Evolutionary conservation across 2,113 vertebrate species (phyloP).

Genomic region (Archocentrus centrarchus): DNA sequence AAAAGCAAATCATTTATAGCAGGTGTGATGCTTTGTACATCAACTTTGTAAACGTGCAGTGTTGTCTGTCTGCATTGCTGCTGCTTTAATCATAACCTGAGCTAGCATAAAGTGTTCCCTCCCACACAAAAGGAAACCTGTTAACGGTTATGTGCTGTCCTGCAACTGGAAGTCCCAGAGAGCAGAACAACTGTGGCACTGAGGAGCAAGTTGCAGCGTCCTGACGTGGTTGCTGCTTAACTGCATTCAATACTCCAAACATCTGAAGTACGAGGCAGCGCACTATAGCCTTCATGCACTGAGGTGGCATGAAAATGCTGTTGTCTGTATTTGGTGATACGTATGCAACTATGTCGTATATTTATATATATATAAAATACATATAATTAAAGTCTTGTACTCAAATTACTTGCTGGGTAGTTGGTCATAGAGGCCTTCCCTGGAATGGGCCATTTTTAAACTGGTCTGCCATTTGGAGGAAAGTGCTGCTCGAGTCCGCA

Average conservation of each 20-base stretch:
- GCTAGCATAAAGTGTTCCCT: slow-evolving; percentile 2
- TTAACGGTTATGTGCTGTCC: not conserved
- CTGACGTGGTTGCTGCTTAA: not conserved
- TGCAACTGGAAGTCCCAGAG: not conserved
- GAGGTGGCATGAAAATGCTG: not conserved
- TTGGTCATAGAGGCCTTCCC: not conserved
- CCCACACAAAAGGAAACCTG: not conserved
- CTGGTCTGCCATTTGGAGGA: no score
- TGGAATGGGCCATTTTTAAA: no score
- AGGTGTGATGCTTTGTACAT: not conserved
- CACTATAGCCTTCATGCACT: not conserved
- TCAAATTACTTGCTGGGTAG: not conserved
- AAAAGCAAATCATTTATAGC: not conserved
- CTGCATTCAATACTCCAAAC: not conserved
- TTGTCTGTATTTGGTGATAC: not conserved
- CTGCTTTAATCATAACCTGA: not conserved
- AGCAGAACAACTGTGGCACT: not conserved
- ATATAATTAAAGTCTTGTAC: not conserved
- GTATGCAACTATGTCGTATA: no score
- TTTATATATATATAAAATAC: no score
- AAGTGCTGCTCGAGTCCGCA: no score
- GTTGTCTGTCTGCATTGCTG: not conserved
- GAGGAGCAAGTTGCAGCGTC: not conserved
- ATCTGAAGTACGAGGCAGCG: slow-evolving; percentile 9
- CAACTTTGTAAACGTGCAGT: not conserved